Conservation (phyloP, 2,797 vertebrate genomes). For the Hybognathus amarus region DNA sequence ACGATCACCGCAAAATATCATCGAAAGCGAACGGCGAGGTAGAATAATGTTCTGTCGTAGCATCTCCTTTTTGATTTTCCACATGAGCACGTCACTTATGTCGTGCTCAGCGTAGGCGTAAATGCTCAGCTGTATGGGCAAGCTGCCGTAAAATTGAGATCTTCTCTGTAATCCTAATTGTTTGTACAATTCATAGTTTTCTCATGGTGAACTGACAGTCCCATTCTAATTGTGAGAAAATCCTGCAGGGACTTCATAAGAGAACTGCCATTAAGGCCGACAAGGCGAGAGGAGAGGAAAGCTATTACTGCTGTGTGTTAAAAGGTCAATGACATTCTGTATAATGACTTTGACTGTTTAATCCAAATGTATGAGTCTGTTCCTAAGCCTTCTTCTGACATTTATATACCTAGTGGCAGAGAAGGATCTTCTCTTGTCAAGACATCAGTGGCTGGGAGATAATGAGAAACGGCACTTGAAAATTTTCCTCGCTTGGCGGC, state of each 20-base stretch:
- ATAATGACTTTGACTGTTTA: conserved; percentile 84
- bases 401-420: conserved; percentile 89
- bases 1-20: not conserved
- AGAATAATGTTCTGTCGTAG: conserved; percentile 38
- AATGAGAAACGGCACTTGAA: conserved; percentile 85
- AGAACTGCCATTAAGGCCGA: conserved; percentile 60
- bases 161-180: conserved; percentile 69
- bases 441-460: conserved; percentile 77
- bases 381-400: conserved; percentile 80
- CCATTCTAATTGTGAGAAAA: conserved; percentile 75
- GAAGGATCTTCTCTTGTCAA: conserved; percentile 82
- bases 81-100: conserved; percentile 46
- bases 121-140: too few species aligned
- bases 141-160: conserved; percentile 70
- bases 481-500: conserved; percentile 72
- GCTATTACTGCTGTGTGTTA: conserved; percentile 77
- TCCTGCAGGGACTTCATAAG: conserved; percentile 76
- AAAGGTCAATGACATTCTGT: conserved; percentile 80
- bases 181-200: conserved; percentile 70
- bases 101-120: conserved; percentile 26
- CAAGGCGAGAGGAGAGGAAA: conserved; percentile 53
- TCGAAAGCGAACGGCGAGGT: not conserved
- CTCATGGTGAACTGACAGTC: conserved; percentile 60
- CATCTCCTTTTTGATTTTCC: conserved; percentile 52
- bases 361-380: conserved; percentile 80